Evolutionary conservation across 2,888 invertebrate species (phyloP).

Genomic region (Dascillus cervinus): DNA sequence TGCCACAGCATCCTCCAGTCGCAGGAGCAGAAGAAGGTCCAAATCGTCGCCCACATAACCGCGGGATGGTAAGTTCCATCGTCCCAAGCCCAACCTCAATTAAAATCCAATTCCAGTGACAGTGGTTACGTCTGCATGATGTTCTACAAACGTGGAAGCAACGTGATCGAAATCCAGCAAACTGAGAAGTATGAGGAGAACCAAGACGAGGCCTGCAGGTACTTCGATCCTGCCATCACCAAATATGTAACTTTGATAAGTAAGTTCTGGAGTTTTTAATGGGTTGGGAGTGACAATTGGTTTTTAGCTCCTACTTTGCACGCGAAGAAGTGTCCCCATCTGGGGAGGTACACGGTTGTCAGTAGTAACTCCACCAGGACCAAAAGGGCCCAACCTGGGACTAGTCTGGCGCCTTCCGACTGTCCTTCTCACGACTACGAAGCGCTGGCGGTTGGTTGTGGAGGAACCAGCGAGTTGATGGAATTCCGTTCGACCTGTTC

Average conservation of each 20-base stretch:
- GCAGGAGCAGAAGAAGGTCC: slow-evolving; percentile 53
- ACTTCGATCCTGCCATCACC: slow-evolving; percentile 44
- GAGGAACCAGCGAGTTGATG: slow-evolving; percentile 48
- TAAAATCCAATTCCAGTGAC: slow-evolving; percentile 50
- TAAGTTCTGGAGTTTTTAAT: slow-evolving; percentile 40
- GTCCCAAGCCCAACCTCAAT: background rate
- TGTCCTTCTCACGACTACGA: slow-evolving; percentile 49
- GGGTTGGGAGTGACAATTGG: too few species aligned
- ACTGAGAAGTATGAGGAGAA: slow-evolving; percentile 48
- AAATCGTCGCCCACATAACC: slow-evolving; percentile 67
- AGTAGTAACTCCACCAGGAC: slow-evolving; percentile 9
- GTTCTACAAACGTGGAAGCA: slow-evolving; percentile 60
- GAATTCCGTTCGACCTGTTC: slow-evolving; percentile 53
- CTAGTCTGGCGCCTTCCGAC: slow-evolving; percentile 26
- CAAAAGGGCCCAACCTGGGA: too few species aligned
- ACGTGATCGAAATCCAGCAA: slow-evolving; percentile 67
- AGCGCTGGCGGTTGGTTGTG: slow-evolving; percentile 54
- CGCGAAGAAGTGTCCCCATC: slow-evolving; percentile 59
- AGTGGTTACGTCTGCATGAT: slow-evolving; percentile 74
- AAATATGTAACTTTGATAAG: slow-evolving; percentile 60
- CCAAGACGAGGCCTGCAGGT: slow-evolving; percentile 60
- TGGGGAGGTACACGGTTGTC: slow-evolving; percentile 58
- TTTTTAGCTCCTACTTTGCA: slow-evolving; percentile 52
- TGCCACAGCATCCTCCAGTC: slow-evolving; percentile 55
- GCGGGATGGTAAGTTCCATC: slow-evolving; percentile 61